Conservation (phyloP, 2,113 vertebrate species). For the Cisticola juncidis region DNA sequence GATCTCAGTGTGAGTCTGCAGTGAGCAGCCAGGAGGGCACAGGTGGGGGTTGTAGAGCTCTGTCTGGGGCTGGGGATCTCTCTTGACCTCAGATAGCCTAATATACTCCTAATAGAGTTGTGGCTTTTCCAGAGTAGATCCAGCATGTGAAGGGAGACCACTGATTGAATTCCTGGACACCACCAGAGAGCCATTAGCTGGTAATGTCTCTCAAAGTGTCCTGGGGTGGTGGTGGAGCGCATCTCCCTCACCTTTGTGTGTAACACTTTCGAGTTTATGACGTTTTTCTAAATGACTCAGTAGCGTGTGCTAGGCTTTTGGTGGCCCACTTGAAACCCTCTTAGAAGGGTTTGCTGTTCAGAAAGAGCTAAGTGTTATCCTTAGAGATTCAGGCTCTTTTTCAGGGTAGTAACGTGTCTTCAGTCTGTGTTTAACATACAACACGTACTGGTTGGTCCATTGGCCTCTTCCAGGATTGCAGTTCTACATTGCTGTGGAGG, state of each 20-base stretch:
- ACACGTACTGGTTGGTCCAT: rapidly evolving
- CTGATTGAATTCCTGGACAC: conserved; percentile 11
- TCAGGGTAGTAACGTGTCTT: background rate
- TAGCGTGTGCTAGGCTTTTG: conserved; percentile 25
- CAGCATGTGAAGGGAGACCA: background rate
- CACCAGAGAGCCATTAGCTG: conserved; percentile 11
- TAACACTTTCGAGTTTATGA: conserved; percentile 44
- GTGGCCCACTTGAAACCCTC: conserved; percentile 48
- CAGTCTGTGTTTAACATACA: background rate
- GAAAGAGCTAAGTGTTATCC: conserved; percentile 31
- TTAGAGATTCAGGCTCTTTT: conserved; percentile 34
- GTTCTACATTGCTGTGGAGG: background rate
- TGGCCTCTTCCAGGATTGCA: background rate
- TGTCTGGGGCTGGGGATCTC: background rate
- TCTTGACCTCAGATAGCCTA: background rate
- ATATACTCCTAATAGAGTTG: background rate
- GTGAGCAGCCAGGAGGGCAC: background rate
- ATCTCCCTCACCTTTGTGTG: conserved; percentile 38
- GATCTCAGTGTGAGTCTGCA: background rate
- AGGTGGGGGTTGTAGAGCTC: background rate
- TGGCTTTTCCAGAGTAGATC: background rate
- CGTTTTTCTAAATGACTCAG: conserved; percentile 58
- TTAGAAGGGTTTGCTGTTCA: conserved; percentile 53
- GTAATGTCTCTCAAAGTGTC: conserved; percentile 40
- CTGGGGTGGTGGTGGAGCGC: background rate